A percentile compares a stretch with the other conserved stretches of the same genome.
Evolutionary conservation across 2,113 vertebrate genomes (phyloP).

Genomic region (Solenodon paradoxus): DNA sequence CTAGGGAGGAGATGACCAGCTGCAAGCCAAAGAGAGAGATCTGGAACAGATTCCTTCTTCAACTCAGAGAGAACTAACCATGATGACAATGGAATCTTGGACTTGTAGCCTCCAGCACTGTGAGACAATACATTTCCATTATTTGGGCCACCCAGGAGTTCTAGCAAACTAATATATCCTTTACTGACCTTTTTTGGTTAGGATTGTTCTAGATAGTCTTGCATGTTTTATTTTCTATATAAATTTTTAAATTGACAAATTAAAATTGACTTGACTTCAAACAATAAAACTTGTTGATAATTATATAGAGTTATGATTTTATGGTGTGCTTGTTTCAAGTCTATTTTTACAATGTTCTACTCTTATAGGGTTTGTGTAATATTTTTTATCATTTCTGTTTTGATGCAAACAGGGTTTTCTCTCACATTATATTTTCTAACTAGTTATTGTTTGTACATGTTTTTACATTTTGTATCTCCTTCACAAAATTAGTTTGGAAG

Average conservation of each 20-base stretch:
- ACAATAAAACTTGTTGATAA: neutral
- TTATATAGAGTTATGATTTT: neutral
- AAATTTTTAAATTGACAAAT: neutral
- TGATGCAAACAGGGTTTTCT: neutral
- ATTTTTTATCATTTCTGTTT: neutral
- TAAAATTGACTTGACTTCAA: neutral
- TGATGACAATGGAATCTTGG: neutral
- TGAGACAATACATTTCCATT: neutral
- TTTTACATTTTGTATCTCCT: neutral
- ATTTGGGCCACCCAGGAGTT: neutral
- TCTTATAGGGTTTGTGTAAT: neutral
- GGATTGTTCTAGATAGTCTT: neutral
- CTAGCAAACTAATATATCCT: neutral
- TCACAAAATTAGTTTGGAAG: neutral
- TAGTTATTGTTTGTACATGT: neutral
- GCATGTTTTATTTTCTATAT: neutral
- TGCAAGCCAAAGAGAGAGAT: neutral
- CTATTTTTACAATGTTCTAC: neutral
- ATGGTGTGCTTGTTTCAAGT: neutral
- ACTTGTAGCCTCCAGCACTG: too few relatives aligned
- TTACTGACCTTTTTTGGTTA: neutral
- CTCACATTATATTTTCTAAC: neutral
- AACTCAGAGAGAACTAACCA: neutral
- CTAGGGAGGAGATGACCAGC: neutral
- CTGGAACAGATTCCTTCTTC: neutral